Evolutionary conservation across 1,140 invertebrate genomes (phyloP).

Genomic region (Limonius californicus): DNA sequence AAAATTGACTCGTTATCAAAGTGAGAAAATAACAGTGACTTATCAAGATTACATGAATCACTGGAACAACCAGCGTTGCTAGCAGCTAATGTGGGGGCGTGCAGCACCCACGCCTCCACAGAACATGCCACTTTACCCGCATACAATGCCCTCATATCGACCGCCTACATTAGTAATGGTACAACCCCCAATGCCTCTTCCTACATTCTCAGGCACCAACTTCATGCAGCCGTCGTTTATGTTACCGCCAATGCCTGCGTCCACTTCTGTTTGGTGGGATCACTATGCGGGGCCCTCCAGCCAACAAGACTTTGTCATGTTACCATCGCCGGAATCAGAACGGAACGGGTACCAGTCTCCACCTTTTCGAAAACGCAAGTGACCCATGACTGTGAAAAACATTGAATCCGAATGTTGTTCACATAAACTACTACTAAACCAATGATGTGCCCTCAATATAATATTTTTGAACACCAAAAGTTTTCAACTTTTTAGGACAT

Average conservation of each 20-base stretch:
- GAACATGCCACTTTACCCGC: slow-evolving; percentile 12
- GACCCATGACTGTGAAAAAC: slow-evolving; percentile 22
- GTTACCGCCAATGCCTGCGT: slow-evolving; percentile 29
- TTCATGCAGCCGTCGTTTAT: slow-evolving; percentile 29
- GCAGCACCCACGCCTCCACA: slow-evolving; percentile 33
- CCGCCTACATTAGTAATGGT: slow-evolving; percentile 40
- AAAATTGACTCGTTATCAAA: slow-evolving; percentile 92
- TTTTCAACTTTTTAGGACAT: slow-evolving; percentile 13
- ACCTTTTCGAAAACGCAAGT: slow-evolving; percentile 42
- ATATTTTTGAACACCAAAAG: slow-evolving; percentile 20
- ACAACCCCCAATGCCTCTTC: slow-evolving; percentile 36
- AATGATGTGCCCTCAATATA: slow-evolving; percentile 3
- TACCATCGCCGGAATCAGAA: slow-evolving; percentile 24
- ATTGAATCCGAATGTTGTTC: background rate
- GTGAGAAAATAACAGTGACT: slow-evolving; percentile 77
- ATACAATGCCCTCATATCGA: slow-evolving; percentile 25
- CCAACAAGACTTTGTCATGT: slow-evolving; percentile 25
- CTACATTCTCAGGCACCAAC: slow-evolving; percentile 25
- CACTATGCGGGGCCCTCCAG: slow-evolving; percentile 34
- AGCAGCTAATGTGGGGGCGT: slow-evolving; percentile 52
- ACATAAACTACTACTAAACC: background rate
- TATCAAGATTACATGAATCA: slow-evolving; percentile 77
- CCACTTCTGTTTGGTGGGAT: slow-evolving; percentile 37
- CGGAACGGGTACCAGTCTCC: slow-evolving; percentile 31
- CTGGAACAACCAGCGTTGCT: slow-evolving; percentile 58